These are phyloP conservation scores for Anthonomus grandis DNA, from an alignment of 1,140 invertebrate species.

Conservation along the genomic window DNA sequence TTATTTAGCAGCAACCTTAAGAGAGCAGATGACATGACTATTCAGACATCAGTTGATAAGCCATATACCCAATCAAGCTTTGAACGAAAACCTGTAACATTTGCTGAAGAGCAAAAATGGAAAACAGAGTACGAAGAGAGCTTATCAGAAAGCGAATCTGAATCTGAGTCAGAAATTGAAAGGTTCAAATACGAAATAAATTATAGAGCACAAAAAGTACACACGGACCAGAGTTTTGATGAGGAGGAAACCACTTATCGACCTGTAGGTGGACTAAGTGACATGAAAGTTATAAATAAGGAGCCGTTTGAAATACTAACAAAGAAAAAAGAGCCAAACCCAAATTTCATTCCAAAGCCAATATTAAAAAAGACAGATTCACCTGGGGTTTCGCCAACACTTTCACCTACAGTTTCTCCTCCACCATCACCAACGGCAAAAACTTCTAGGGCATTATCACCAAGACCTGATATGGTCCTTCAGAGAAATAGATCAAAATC, in stretches of 20 bases:
- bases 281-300: constrained; percentile 47
- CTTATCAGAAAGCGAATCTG: constrained; percentile 38
- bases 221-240: constrained; percentile 50
- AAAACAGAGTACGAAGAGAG: constrained; percentile 42
- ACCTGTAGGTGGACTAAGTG: constrained; percentile 50
- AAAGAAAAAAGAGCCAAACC: constrained; percentile 57
- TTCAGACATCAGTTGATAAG: too few species aligned
- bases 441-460: constrained; percentile 45
- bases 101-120: constrained; percentile 43
- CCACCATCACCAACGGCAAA: constrained; percentile 32
- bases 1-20: constrained; percentile 21
- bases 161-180: constrained; percentile 32
- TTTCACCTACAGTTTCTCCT: constrained; percentile 18
- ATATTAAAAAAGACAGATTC: constrained; percentile 61
- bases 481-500: constrained; percentile 36
- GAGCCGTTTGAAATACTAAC: constrained; percentile 55
- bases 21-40: too few species aligned
- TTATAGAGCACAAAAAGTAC: constrained; percentile 25
- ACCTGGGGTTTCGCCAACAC: constrained; percentile 6
- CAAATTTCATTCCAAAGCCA: constrained; percentile 68
- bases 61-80: constrained; percentile 29
- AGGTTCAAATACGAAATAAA: constrained; percentile 19
- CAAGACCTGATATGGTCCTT: constrained; percentile 19
- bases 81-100: constrained; percentile 34
- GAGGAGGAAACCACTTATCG: constrained; percentile 69